Percentiles rank a stretch among this genome's conserved stretches.
Evolutionary conservation across 2,797 vertebrate species (phyloP).

Genomic region (Helostoma temminkii): DNA sequence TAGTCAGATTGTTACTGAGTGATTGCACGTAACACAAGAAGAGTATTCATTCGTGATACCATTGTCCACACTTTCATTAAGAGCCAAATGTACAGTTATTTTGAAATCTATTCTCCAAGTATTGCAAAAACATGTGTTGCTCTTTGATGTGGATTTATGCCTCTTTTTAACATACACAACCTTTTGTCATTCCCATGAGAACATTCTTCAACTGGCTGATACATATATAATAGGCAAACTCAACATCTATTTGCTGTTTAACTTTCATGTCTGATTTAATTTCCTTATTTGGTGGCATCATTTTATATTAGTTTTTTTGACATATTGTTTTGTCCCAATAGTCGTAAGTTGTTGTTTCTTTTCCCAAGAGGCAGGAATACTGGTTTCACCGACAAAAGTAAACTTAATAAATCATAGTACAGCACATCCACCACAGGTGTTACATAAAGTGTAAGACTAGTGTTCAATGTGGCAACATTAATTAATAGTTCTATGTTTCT

Average conservation of each 20-base stretch:
- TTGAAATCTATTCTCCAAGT: conserved; percentile 8
- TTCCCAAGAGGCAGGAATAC: background rate
- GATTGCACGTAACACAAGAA: conserved; percentile 50
- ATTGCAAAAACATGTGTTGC: conserved; percentile 31
- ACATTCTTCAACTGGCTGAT: conserved; percentile 12
- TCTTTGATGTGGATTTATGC: conserved; percentile 42
- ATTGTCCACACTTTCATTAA: conserved; percentile 18
- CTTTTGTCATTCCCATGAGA: conserved; percentile 4
- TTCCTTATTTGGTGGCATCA: background rate
- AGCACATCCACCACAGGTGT: no score
- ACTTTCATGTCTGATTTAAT: background rate
- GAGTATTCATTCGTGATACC: conserved; percentile 6
- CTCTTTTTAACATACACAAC: conserved; percentile 6
- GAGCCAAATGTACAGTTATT: conserved; percentile 44
- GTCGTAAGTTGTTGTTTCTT: background rate
- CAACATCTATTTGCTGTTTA: conserved; percentile 3
- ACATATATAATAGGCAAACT: conserved; percentile 8
- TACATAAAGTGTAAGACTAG: no score
- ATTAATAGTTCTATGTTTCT: no score
- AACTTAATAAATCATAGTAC: background rate
- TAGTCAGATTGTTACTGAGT: conserved; percentile 52
- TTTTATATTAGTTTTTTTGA: background rate
- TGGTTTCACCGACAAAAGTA: background rate
- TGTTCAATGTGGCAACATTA: no score
- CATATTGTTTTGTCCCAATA: background rate